These are phyloP conservation scores for Malurus cyaneus DNA, from an alignment of 2,113 vertebrate species.

Conservation along the genomic window DNA sequence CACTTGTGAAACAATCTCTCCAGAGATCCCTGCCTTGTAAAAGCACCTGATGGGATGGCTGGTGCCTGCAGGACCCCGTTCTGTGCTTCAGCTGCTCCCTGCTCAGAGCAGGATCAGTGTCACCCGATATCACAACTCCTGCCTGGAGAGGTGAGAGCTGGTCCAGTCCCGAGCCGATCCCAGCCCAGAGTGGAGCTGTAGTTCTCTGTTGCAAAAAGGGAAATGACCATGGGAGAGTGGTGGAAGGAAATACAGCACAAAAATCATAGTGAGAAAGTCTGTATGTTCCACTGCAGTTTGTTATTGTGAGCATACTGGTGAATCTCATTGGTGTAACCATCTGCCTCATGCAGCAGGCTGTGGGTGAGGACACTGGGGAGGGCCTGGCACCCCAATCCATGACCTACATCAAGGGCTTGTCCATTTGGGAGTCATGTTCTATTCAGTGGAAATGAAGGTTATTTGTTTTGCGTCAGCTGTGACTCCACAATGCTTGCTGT, in stretches of 20 bases:
- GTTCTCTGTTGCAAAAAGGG: not conserved
- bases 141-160: not conserved
- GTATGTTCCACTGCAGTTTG: not conserved
- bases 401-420: not conserved
- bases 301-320: fast-evolving
- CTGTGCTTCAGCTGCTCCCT: not conserved
- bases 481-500: not conserved
- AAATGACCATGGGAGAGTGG: not conserved
- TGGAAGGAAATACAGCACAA: not conserved
- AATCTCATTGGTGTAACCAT: not conserved
- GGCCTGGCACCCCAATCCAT: not conserved
- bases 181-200: not conserved
- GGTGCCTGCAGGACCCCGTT: not conserved
- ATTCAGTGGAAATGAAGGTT: not conserved
- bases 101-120: not conserved
- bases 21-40: not conserved
- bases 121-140: not conserved
- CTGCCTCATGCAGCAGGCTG: not conserved
- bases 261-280: not conserved
- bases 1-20: not conserved
- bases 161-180: not conserved
- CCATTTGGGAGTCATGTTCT: not conserved
- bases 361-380: not conserved
- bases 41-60: not conserved
- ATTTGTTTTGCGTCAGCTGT: not conserved